Percentiles rank a stretch among this genome's conserved stretches.
phyloP scores from a whole-genome alignment of 2,113 vertebrate genomes.

The Pangasianodon gigas region DNA sequence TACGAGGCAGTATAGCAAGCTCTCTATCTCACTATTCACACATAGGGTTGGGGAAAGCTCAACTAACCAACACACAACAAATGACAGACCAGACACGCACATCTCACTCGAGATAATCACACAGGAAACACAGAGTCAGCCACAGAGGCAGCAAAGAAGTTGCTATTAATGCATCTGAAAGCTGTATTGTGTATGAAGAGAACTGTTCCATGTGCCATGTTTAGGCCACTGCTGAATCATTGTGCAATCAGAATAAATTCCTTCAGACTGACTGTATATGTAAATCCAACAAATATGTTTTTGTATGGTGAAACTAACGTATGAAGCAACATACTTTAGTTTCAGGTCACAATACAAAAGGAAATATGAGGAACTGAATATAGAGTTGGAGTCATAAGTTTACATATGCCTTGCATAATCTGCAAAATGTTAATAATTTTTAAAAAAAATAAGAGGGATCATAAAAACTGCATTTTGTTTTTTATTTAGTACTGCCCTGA shows the following conservation, averaged over 20 bases:
- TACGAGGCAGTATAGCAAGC: background rate
- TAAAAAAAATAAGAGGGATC: no score
- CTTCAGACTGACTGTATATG: background rate
- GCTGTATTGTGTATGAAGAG: background rate
- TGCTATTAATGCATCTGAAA: background rate
- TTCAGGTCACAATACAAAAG: background rate
- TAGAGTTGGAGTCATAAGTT: no score
- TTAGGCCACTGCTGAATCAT: background rate
- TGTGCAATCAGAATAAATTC: background rate
- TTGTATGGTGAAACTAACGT: no score
- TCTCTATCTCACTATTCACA: constrained; percentile 10
- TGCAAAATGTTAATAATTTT: no score
- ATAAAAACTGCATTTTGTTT: no score
- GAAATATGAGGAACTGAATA: no score
- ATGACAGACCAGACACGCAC: background rate
- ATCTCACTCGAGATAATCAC: constrained; percentile 18
- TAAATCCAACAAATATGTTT: no score
- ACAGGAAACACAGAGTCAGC: constrained; percentile 26
- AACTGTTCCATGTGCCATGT: background rate
- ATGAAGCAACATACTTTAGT: background rate
- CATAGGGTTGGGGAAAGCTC: background rate
- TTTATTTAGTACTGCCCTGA: no score
- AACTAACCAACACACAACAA: background rate
- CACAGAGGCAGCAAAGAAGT: background rate
- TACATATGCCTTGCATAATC: no score